These are phyloP conservation scores for Syrmaticus mikado DNA, from an alignment of 2,113 vertebrate species.

Conservation along the genomic window DNA sequence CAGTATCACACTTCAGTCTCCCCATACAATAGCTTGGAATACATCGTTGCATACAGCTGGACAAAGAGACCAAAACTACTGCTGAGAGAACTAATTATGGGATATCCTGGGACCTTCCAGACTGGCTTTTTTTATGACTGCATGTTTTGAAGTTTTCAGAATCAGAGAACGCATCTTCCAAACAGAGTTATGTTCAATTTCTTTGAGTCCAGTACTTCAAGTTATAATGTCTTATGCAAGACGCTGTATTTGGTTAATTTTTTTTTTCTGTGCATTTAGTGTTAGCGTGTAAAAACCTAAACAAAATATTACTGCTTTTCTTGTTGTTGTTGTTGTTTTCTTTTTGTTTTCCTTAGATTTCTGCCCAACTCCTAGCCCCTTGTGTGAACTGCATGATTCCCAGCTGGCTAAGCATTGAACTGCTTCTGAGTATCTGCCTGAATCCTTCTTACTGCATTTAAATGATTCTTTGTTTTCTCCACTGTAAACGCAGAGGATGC, in stretches of 20 bases:
- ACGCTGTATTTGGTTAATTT: background rate
- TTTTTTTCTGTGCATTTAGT: background rate
- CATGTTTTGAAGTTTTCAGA: background rate
- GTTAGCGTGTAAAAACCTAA: background rate
- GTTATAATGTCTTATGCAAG: background rate
- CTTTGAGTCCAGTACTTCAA: background rate
- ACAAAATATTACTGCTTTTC: background rate
- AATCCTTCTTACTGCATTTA: background rate
- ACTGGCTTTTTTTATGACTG: background rate
- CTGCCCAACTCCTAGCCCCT: background rate
- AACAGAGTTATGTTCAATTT: background rate
- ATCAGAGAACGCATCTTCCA: background rate
- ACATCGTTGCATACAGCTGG: background rate
- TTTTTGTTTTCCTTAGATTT: background rate
- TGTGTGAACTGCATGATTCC: background rate
- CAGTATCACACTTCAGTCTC: background rate
- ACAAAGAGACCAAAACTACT: background rate
- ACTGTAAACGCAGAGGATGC: background rate
- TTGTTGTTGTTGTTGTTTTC: background rate
- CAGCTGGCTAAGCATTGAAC: background rate
- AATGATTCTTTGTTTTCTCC: background rate
- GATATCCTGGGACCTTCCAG: background rate
- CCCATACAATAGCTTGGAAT: accelerated
- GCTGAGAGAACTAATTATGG: background rate
- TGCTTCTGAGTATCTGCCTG: background rate